Evolutionary conservation across 2,797 vertebrate species (phyloP).

Genomic region (Halcyon leucocephala): DNA sequence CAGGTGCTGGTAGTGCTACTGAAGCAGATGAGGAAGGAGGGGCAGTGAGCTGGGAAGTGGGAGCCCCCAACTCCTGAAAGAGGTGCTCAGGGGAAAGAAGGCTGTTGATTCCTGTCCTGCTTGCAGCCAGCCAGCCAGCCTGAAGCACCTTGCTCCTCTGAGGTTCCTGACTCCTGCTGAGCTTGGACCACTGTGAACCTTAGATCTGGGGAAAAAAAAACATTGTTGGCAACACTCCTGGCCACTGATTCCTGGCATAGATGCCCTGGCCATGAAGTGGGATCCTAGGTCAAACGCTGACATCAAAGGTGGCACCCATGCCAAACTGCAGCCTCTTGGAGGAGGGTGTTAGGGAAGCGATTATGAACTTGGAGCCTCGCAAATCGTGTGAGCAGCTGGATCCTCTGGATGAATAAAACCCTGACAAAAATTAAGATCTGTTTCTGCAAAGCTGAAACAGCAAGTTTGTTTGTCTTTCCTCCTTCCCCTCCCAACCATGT

Average conservation of each 20-base stretch:
- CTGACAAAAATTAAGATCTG: conserved; percentile 56
- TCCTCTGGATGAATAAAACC: neutral
- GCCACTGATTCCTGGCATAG: neutral
- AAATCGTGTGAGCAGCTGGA: conserved; percentile 9
- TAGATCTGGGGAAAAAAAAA: neutral
- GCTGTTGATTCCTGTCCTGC: neutral
- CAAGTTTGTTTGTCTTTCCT: conserved; percentile 66
- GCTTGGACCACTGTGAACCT: neutral
- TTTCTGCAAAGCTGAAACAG: conserved; percentile 51
- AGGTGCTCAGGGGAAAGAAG: neutral
- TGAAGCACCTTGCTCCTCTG: neutral
- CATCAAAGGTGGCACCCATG: neutral
- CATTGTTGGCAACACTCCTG: neutral
- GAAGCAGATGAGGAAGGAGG: neutral
- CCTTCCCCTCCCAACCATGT: conserved; percentile 43
- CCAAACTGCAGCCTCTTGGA: conserved; percentile 44
- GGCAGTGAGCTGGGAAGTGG: neutral
- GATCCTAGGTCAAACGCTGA: neutral
- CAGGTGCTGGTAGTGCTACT: neutral
- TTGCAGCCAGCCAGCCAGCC: neutral
- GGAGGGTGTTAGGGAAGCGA: neutral
- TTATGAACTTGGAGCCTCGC: conserved; percentile 34
- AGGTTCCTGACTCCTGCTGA: neutral
- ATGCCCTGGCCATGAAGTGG: neutral
- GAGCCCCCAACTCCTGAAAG: neutral